These are phyloP conservation scores for Nemapogon koenigi DNA, from an alignment of 2,888 invertebrate species.

Conservation along the genomic window DNA sequence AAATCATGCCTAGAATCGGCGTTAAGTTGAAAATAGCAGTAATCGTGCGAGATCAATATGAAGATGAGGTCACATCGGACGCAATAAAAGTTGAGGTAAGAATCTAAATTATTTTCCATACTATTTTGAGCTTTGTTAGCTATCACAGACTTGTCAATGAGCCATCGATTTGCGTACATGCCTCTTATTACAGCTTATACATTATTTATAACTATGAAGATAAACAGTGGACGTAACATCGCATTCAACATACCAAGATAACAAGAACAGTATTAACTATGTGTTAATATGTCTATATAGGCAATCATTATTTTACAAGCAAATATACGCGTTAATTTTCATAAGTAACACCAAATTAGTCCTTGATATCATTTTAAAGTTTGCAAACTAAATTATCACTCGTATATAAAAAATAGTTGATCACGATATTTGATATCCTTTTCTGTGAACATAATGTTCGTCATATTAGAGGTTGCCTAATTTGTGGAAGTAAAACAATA, in stretches of 20 bases:
- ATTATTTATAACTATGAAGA: too few relatives aligned
- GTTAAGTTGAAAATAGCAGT: constrained; percentile 66
- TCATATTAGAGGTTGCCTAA: constrained; percentile 3
- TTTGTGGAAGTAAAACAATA: too few relatives aligned
- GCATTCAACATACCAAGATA: too few relatives aligned
- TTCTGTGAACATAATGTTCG: constrained; percentile 1
- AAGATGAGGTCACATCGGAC: constrained; percentile 83
- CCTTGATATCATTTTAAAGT: constrained; percentile 7
- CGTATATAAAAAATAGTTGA: constrained; percentile 4
- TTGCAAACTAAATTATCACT: constrained; percentile 6
- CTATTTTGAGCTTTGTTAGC: too few relatives aligned
- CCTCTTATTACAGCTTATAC: too few relatives aligned
- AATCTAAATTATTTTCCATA: too few relatives aligned
- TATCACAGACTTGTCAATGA: too few relatives aligned
- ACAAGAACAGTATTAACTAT: too few relatives aligned
- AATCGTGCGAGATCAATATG: constrained; percentile 91
- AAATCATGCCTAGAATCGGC: constrained; percentile 68
- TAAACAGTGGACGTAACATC: too few relatives aligned
- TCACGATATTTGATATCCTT: constrained; percentile 4
- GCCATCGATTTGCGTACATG: too few relatives aligned
- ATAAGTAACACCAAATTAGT: constrained; percentile 4
- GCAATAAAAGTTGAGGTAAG: constrained; percentile 77
- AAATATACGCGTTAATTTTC: constrained; percentile 5
- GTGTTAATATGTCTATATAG: too few relatives aligned
- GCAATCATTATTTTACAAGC: too few relatives aligned